These are phyloP conservation scores for Eupithecia subumbrata DNA, from an alignment of 2,888 invertebrate genomes.

Conservation along the genomic window DNA sequence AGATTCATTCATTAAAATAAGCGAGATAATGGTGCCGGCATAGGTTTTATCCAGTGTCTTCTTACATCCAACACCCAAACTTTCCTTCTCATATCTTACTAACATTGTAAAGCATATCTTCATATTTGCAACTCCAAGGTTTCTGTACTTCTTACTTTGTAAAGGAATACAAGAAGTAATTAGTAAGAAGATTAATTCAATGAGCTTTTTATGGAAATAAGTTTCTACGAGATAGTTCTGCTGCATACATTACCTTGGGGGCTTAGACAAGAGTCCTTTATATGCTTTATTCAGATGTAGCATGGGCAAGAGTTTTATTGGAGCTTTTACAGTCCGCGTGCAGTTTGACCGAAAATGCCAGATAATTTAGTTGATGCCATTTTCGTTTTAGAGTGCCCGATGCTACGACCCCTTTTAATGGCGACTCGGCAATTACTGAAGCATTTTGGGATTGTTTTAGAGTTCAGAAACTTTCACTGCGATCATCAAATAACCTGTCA, in stretches of 20 bases:
- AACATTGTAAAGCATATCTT: slow-evolving; percentile 2
- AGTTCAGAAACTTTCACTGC: neutral
- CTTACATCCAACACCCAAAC: neutral
- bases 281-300: too few species aligned
- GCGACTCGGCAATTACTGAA: neutral
- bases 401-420: neutral
- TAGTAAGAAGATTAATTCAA: slow-evolving; percentile 34
- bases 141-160: slow-evolving; percentile 26
- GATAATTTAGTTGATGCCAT: neutral
- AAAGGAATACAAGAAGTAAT: slow-evolving; percentile 31
- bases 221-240: slow-evolving; percentile 12
- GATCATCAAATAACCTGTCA: neutral
- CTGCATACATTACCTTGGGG: slow-evolving; percentile 27
- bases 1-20: too few species aligned
- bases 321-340: too few species aligned
- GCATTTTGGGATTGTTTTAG: neutral
- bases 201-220: slow-evolving; percentile 34
- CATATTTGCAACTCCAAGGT: neutral
- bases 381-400: neutral
- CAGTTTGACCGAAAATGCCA: too few species aligned
- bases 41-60: neutral
- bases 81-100: neutral
- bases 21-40: neutral
- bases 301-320: too few species aligned
- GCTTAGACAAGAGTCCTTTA: neutral